Evolutionary conservation across 2,888 invertebrate species (phyloP), one percentile per base, ranked within the genome.

Genomic region (Drosophila dives): DNA sequence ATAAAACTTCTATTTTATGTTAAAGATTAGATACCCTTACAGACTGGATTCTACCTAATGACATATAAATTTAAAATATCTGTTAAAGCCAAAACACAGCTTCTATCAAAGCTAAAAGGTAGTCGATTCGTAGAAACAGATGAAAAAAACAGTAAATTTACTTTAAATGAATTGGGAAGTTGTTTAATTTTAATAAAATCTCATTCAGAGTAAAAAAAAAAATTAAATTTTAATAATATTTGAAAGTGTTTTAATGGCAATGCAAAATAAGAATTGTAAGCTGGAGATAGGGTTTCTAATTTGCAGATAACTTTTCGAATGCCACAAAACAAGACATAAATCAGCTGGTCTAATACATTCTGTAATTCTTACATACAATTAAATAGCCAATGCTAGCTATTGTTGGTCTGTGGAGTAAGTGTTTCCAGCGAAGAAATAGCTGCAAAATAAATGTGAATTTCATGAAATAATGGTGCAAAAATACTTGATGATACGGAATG

Each of bases 371-470:
- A 29, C 12, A 26, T 3, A 12, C 6, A 34, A n/a, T 38, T 32
- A 26, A n/a, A 33, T 23, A 38, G 23, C 42, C 38, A 51, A 51
- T 55, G 34, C 20, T 15, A 12, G 33, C 32, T 38, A 54, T 23
- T 49, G 38, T 23, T 58, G 26, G 20, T 20, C 17, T 26, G n/a
- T 26, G 34, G 40, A 29, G 53, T 32, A 29, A 29, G 56, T 55
- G 70, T 51, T 70, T 80, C 75, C 69, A 64, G 69, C 71, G 45
- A 64, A 33, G 67, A 83, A 66, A 66, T 76, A 84, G 74, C 83
- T 85, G 85, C 69, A 83, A 75, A 89, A 89, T 81, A 89, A 89
- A 86, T 86, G 89, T 68, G 79, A 79, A 81, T 81, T 89, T 81
- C 81, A 82, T 83, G 78, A 83, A 79, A 86, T 85, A 87, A 89